Percentiles rank a stretch among this genome's conserved stretches.
Evolutionary conservation across 1,140 invertebrate species (phyloP).

Genomic region (Drosophila oshimai): DNA sequence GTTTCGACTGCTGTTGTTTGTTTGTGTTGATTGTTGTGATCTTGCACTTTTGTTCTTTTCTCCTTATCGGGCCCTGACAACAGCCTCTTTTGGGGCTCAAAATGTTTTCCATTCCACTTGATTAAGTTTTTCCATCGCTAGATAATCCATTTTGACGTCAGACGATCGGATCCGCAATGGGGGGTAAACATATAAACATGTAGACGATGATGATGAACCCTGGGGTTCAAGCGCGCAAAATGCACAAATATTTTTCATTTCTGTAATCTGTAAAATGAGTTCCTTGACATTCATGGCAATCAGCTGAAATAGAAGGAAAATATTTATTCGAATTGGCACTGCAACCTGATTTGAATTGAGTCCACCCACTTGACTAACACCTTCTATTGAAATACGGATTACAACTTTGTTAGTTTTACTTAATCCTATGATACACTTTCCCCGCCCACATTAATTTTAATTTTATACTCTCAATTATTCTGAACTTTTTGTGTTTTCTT

Average conservation of each 20-base stretch:
- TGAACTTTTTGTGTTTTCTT: constrained; percentile 72
- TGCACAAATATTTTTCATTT: constrained; percentile 62
- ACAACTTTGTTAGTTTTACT: not conserved
- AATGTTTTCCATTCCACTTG: constrained; percentile 10
- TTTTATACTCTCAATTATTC: constrained; percentile 38
- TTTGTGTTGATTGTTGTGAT: constrained; percentile 40
- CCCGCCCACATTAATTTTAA: constrained; percentile 14
- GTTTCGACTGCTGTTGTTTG: constrained; percentile 28
- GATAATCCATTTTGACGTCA: constrained; percentile 70
- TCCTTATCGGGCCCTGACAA: constrained; percentile 39
- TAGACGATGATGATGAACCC: constrained; percentile 23
- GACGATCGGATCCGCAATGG: constrained; percentile 8
- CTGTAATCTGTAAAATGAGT: constrained; percentile 28
- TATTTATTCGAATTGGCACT: constrained; percentile 16
- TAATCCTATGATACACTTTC: not conserved
- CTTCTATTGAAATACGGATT: not conserved
- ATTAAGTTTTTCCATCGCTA: constrained; percentile 43
- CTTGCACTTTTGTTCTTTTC: constrained; percentile 32
- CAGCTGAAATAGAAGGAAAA: not conserved
- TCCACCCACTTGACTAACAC: constrained; percentile 5
- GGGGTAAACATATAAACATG: not conserved
- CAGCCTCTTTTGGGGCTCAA: constrained; percentile 12
- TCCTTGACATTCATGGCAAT: constrained; percentile 22
- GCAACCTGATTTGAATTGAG: constrained; percentile 14
- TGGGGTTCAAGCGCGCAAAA: constrained; percentile 7